Base-by-base conservation (phyloP, 2,113 vertebrate species). In the Siniperca knerii region DNA sequence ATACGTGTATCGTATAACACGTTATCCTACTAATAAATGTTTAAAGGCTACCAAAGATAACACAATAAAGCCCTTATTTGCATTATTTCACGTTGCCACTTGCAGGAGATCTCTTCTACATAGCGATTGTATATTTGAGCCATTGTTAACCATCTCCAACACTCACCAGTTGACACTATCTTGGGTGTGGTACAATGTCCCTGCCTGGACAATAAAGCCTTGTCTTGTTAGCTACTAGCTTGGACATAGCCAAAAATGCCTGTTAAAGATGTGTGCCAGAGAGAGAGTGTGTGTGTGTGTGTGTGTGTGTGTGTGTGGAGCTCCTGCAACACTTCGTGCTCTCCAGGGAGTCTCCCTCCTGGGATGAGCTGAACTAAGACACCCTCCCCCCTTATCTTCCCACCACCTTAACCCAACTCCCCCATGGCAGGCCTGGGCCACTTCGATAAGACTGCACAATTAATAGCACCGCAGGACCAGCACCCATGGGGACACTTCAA, bases 371-470 rank as follows among this genome's bases (percentile, higher is more conserved):
- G 89, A 92, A 89, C 84, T 85, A 57, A 90, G 50, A 69, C 80
- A 55, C 57, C 69, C 55, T 12, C 60, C 79, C 35, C 58, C 46
- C 67, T 13, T 18, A 52, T 6, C 70, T 29, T 29, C 29, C 72
- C 67, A 21, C 81, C 73, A 78, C 79, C 84, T 81, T 83, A 71
- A 70, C 77, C 82, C 77, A 82, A 1, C 89, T 89, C 91, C 93
- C 29, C 89, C 37, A 8, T 69, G 85, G 92, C 92, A 82, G 87
- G 92, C 86, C 90, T 93, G 93, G 85, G 71, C 87, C 86, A 76
- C 90, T 83, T 82, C 44, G 93, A 94, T 94, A 94, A 94, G 92
- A 89, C 87, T 67, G 82, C 64, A 87, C 89, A 93, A 92, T 94
- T 93, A 94, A 91, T 90, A 89, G 87, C 88, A 75, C 90, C 83